phyloP scores from a whole-genome alignment of 2,113 vertebrate genomes.

The Stegastes partitus region DNA sequence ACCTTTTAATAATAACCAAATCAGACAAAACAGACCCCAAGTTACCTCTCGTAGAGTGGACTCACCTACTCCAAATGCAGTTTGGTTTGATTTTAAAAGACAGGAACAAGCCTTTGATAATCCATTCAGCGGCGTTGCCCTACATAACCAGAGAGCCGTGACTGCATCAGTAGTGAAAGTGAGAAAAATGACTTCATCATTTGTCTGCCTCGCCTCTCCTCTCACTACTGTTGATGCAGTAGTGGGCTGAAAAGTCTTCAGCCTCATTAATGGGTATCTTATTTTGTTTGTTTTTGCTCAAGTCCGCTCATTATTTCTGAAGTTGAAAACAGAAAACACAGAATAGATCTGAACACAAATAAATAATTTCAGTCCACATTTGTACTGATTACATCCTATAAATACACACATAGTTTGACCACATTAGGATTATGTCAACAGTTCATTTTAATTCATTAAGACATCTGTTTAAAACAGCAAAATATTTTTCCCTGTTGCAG shows the following conservation, averaged over 20 bases:
- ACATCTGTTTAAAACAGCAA: slow-evolving; percentile 10
- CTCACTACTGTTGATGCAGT: slow-evolving; percentile 32
- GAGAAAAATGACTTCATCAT: slow-evolving; percentile 59
- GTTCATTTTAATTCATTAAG: slow-evolving; percentile 11
- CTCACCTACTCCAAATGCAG: slow-evolving; percentile 15
- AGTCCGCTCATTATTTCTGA: slow-evolving; percentile 22
- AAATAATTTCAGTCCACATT: background rate
- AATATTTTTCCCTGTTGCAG: background rate
- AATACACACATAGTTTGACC: background rate
- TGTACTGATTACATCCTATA: slow-evolving; percentile 1
- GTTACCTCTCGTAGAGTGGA: slow-evolving; percentile 19
- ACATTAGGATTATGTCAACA: slow-evolving; percentile 19
- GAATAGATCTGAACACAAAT: slow-evolving; percentile 22
- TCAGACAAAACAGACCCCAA: slow-evolving; percentile 1
- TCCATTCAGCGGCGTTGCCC: slow-evolving; percentile 55
- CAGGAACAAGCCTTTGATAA: slow-evolving; percentile 51
- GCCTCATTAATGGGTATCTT: slow-evolving; percentile 17
- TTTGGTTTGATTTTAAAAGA: slow-evolving; percentile 37
- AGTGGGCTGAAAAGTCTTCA: slow-evolving; percentile 39
- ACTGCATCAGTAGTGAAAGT: slow-evolving; percentile 56
- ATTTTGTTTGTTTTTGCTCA: background rate
- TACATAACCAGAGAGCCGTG: slow-evolving; percentile 63
- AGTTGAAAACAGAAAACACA: slow-evolving; percentile 22
- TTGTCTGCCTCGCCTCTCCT: slow-evolving; percentile 31
- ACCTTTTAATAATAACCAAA: slow-evolving; percentile 23